Conservation (phyloP, 2,113 vertebrate genomes). For the Seriola rivoliana region DNA sequence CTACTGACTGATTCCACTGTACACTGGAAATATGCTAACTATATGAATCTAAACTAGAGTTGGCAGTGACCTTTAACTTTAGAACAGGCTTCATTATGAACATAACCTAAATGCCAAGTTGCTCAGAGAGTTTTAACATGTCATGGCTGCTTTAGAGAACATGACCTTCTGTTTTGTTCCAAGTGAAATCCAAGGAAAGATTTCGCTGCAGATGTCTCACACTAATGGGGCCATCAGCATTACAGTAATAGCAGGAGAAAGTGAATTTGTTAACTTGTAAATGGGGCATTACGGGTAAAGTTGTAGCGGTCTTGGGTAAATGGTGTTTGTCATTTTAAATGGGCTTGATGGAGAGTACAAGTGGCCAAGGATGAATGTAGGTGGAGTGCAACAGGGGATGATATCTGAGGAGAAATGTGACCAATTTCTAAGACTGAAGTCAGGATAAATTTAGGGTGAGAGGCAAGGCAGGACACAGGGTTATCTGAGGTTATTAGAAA, state of each 20-base stretch:
- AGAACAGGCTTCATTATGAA: slow-evolving; percentile 6
- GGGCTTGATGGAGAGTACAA: background rate
- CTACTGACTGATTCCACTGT: background rate
- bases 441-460: background rate
- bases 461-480: background rate
- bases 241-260: background rate
- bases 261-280: background rate
- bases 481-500: slow-evolving; percentile 42
- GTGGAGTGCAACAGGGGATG: background rate
- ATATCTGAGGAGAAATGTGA: slow-evolving; percentile 14
- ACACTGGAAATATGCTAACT: fast-evolving
- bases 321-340: slow-evolving; percentile 7
- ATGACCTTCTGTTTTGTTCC: slow-evolving; percentile 1
- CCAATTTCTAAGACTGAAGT: slow-evolving; percentile 6
- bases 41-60: background rate
- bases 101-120: slow-evolving; percentile 27
- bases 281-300: background rate
- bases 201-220: background rate
- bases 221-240: background rate
- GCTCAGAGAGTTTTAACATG: background rate
- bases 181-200: background rate
- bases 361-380: background rate
- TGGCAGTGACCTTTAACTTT: slow-evolving; percentile 25
- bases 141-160: background rate
- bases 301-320: background rate